These are phyloP conservation scores for Rhinichthys osculus DNA, from an alignment of 2,797 vertebrate genomes.

Conservation along the genomic window DNA sequence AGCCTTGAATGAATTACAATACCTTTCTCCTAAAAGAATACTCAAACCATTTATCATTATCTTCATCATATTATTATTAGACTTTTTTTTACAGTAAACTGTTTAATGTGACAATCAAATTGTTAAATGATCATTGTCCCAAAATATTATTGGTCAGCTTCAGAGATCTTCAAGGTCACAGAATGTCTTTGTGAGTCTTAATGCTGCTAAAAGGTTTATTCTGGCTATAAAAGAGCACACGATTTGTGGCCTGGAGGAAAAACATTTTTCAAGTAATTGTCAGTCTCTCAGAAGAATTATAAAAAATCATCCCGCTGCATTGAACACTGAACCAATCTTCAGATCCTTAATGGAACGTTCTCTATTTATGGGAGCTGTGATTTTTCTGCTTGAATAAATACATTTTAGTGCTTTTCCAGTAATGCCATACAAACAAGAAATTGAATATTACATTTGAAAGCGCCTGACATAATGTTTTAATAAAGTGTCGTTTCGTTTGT, in stretches of 20 bases:
- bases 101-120: slow-evolving; percentile 5
- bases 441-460: neutral
- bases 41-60: neutral
- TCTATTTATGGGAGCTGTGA: neutral
- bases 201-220: slow-evolving; percentile 5
- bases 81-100: neutral
- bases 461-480: neutral
- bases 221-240: slow-evolving; percentile 5
- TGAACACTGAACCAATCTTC: slow-evolving; percentile 23
- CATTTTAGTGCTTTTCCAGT: neutral
- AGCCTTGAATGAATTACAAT: neutral
- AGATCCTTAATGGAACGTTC: neutral
- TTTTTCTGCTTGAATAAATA: neutral
- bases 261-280: slow-evolving; percentile 22
- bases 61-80: neutral
- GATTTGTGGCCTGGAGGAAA: slow-evolving; percentile 31
- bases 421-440: neutral
- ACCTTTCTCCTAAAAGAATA: neutral
- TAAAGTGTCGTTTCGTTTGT: neutral
- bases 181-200: neutral
- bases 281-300: slow-evolving; percentile 29
- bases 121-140: neutral
- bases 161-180: slow-evolving; percentile 38
- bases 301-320: slow-evolving; percentile 7
- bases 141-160: slow-evolving; percentile 11